Evolutionary conservation across 1,140 invertebrate species (phyloP), one percentile per base, ranked within the genome.

Genomic region (Scaptodrosophila lebanonensis): DNA sequence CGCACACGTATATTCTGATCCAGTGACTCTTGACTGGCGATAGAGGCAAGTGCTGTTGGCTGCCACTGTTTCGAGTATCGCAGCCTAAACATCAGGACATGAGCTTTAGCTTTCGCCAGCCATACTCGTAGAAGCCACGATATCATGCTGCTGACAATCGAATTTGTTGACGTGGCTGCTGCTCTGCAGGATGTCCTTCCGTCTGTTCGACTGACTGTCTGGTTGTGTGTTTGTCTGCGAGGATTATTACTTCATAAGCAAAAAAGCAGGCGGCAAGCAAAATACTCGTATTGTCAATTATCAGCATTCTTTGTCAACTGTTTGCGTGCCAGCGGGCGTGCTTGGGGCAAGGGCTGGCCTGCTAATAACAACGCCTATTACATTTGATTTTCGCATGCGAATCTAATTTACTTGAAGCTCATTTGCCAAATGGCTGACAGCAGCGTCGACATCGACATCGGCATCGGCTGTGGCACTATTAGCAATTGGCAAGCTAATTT

Each of bases 181-280:
- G 5, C 5, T n/a, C n/a, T n/a, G n/a, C n/a, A n/a, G n/a, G n/a
- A n/a, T n/a, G n/a, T n/a, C n/a, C n/a, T n/a, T n/a, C n/a, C n/a
- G n/a, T n/a, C n/a, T n/a, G n/a, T n/a, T n/a, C n/a, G n/a, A n/a
- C n/a, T n/a, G n/a, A n/a, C n/a, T n/a, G n/a, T n/a, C n/a, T n/a
- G n/a, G n/a, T n/a, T n/a, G n/a, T n/a, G n/a, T n/a, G 5, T 33
- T 3, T 33, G 32, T 3, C 12, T n/a, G 32, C 32, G 5, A 3
- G 35, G 75, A 82, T 82, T 82, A 82, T 82, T 82, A 82, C 75
- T 82, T 82, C 76, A 82, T 82, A 82, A 70, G 73, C 73, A 69
- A 66, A 64, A 82, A 82, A 82, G 62, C 76, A 82, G 66, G 38
- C 45, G 22, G n/a, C n/a, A n/a, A 53, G 38, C 25, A 12, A 36